Percentiles rank a stretch among this genome's conserved stretches.
These are phyloP conservation scores for Microctonus hyperodae DNA, from an alignment of 2,888 invertebrate species.

Conservation along the genomic window DNA sequence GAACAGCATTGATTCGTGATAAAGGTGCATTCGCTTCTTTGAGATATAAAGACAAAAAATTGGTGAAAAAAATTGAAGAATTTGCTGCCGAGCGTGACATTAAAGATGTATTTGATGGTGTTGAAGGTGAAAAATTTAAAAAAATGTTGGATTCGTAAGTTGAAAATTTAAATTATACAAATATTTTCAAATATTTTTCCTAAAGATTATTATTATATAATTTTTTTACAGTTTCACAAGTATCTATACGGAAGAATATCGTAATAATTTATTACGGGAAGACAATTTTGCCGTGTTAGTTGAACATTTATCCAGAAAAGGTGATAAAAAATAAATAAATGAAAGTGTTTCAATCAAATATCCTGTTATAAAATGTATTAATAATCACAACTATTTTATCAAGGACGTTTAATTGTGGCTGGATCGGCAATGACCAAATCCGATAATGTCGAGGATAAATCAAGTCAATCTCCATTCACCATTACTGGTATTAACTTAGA, in stretches of 20 bases:
- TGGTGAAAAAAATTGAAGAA: constrained; percentile 66
- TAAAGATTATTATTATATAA: constrained; percentile 3
- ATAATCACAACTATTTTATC: constrained; percentile 29
- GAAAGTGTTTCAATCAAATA: neutral
- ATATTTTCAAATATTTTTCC: constrained; percentile 10
- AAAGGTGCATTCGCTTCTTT: constrained; percentile 73
- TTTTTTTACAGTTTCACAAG: constrained; percentile 52
- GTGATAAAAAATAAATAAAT: constrained; percentile 39
- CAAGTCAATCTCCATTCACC: constrained; percentile 56
- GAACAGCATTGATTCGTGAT: constrained; percentile 67
- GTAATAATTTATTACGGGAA: constrained; percentile 51
- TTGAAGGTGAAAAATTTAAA: constrained; percentile 70
- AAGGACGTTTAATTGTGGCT: constrained; percentile 53
- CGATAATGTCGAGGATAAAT: constrained; percentile 57
- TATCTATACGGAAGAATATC: constrained; percentile 49
- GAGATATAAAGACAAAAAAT: constrained; percentile 67
- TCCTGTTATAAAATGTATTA: neutral
- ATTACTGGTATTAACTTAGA: constrained; percentile 66
- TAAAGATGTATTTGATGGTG: constrained; percentile 71
- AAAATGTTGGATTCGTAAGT: constrained; percentile 68
- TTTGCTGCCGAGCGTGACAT: constrained; percentile 70
- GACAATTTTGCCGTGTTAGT: constrained; percentile 55
- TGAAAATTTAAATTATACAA: constrained; percentile 18
- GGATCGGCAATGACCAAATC: constrained; percentile 56
- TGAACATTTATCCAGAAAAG: constrained; percentile 56